Evolutionary conservation across 2,888 invertebrate genomes (phyloP), one percentile per base, ranked within the genome.

Genomic region (Caenorhabditis macrosperma): DNA sequence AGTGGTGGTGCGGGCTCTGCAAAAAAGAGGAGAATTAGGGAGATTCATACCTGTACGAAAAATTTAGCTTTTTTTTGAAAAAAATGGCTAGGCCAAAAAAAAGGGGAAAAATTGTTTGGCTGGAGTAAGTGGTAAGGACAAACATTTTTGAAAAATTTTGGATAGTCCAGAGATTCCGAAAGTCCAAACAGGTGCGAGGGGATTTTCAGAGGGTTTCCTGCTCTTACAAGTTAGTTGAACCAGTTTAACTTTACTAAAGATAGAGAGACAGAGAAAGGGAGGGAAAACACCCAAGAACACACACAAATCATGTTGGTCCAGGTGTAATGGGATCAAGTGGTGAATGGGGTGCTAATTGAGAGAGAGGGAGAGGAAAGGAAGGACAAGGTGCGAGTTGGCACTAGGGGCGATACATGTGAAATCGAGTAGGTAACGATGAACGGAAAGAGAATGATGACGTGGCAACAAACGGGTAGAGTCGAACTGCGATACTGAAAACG

Each of bases 1-100:
- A 69, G 76, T 24, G 69, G 78, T 54, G 41, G 68, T 55, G 77
- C 74, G 66, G 78, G 75, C 59, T 81, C 81, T 83, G 81, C 0
- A 10, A 5, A 46, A 33, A 33, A 33, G 5, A 33, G 33, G 9
- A 33, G 9, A 33, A 33, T 33, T 33, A 9, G 9, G 33, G 9
- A 33, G 9, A 33, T 33, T 9, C 33, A 33, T 33, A 33, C 9
- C 9, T 33, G 5, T 5, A 9, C 33, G 33, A 9, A 33, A 33
- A 33, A 7, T 44, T 44, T 44, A 2, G 4, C 2, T n/a, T 44
- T n/a, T 44, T 44, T n/a, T 17, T 17, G 9, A 9, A 38, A 38
- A 38, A 12, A 38, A 38, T 38, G 5, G 10, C 3, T 5, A 38
- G 10, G 7, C 9, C 3, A 5, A 38, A 38, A 33, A 33, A 33